Evolutionary conservation across 1,140 invertebrate species (phyloP), one percentile per base, ranked within the genome.

Genomic region (Drosophila obscura): DNA sequence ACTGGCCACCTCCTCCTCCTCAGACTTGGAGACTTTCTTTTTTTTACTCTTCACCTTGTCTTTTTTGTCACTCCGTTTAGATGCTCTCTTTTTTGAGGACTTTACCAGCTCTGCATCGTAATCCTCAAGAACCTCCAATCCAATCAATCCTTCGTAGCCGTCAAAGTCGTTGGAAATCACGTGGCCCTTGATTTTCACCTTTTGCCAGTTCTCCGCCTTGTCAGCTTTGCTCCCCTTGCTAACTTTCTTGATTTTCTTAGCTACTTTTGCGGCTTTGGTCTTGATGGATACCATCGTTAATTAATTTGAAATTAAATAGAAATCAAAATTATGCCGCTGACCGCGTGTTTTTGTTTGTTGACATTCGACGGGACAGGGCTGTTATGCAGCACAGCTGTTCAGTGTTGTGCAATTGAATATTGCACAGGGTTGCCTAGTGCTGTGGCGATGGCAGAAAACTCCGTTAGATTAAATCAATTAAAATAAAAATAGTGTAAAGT

Each of bases 111-210:
- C 45, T 0, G 77, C 52, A 66, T 91, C 84, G 52, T 92, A 92
- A 5, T 91, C 77, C 39, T 92, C 90, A 2, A 92, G 69, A 3
- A 92, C 90, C 49, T 92, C 91, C 19, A 92, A 53, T 2, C 91
- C 91, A 55, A 92, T 90, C 6, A 92, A 49, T 6, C 91, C 91
- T 35, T 92, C 91, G 52, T 90, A 85, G 7, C 88, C 81, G 1
- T 66, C 77, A 31, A 78, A 81, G 49, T 92, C 91, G 53, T 91
- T 78, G 5, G 81, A 82, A 50, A 92, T 78, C 59, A 92, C 68
- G 75, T 90, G 89, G 49, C 91, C 91, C 44, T 91, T 90, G 22
- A 92, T 80, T 68, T 92, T 91, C 0, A 92, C 91, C 39, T 89
- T 91, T 41, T 91, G 77, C 91, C 91, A 92, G 48, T 55, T 60